A percentile compares a stretch with the other conserved stretches of the same genome.
Evolutionary conservation across 1,140 invertebrate species (phyloP).

Genomic region (Eumaeus atala): DNA sequence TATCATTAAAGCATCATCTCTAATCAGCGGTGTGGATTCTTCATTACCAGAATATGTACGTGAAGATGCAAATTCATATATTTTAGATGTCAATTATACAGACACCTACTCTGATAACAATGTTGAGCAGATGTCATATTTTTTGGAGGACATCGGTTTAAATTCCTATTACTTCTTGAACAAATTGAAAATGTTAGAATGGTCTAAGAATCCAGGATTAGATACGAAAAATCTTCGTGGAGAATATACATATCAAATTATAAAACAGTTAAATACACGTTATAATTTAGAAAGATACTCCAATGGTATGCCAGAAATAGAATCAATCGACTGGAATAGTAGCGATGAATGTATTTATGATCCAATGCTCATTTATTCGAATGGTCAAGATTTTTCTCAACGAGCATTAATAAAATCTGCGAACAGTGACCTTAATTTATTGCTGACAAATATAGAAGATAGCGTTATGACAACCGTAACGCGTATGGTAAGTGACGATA

Average conservation of each 20-base stretch:
- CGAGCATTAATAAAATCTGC: constrained; percentile 19
- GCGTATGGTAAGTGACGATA: constrained; percentile 43
- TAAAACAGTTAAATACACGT: constrained; percentile 53
- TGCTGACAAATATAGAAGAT: constrained; percentile 52
- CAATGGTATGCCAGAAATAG: constrained; percentile 45
- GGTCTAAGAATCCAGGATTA: constrained; percentile 28
- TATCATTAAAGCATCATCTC: constrained; percentile 43
- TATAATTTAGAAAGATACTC: constrained; percentile 63
- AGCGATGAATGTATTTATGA: constrained; percentile 38
- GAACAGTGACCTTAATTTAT: constrained; percentile 31
- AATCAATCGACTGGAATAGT: constrained; percentile 44
- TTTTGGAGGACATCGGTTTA: constrained; percentile 58
- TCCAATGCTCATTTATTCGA: constrained; percentile 59
- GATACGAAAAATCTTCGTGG: constrained; percentile 30
- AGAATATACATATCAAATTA: constrained; percentile 43
- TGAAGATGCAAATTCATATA: constrained; percentile 52
- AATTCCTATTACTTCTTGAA: constrained; percentile 56
- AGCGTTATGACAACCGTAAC: constrained; percentile 39
- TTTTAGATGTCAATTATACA: constrained; percentile 56
- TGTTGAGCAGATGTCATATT: constrained; percentile 53
- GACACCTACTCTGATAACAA: constrained; percentile 35
- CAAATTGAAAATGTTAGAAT: constrained; percentile 39
- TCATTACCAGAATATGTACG: constrained; percentile 30
- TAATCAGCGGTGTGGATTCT: constrained; percentile 34
- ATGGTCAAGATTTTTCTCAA: constrained; percentile 49